A percentile compares a stretch with the other conserved stretches of the same genome.
Conservation (phyloP, 2,797 vertebrate species). For the Onychomys arenicola region DNA sequence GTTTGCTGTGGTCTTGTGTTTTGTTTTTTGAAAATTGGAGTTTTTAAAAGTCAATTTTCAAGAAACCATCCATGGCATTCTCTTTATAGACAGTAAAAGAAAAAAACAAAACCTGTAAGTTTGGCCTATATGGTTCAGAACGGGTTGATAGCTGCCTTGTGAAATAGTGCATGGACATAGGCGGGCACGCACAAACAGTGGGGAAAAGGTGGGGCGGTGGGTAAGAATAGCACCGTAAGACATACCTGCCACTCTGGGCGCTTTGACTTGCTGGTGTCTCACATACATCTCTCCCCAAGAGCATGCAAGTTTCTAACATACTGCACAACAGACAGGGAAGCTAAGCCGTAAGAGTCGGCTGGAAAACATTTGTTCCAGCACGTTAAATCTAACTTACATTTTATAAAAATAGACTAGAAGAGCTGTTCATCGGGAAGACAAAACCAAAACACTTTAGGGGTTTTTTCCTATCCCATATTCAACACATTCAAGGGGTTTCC, state of each 20-base stretch:
- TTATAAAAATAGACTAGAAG: conserved; percentile 28
- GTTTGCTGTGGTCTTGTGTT: neutral
- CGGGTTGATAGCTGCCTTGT: neutral
- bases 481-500: neutral
- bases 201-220: fast-evolving
- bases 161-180: neutral
- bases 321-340: conserved; percentile 53
- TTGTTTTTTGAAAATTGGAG: neutral
- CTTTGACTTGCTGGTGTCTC: conserved; percentile 45
- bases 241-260: neutral
- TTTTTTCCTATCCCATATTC: conserved; percentile 38
- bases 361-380: conserved; percentile 64
- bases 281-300: neutral
- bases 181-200: neutral
- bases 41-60: conserved; percentile 21
- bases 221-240: neutral
- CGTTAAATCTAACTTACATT: conserved; percentile 57
- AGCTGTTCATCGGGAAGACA: neutral
- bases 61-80: neutral
- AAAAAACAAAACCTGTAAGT: conserved; percentile 22
- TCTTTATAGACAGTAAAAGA: conserved; percentile 3
- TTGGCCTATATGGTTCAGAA: neutral
- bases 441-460: neutral
- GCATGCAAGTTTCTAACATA: conserved; percentile 39
- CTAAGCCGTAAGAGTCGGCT: conserved; percentile 34